Conservation (phyloP, 2,113 vertebrate species). For the Odobenus rosmarus region DNA sequence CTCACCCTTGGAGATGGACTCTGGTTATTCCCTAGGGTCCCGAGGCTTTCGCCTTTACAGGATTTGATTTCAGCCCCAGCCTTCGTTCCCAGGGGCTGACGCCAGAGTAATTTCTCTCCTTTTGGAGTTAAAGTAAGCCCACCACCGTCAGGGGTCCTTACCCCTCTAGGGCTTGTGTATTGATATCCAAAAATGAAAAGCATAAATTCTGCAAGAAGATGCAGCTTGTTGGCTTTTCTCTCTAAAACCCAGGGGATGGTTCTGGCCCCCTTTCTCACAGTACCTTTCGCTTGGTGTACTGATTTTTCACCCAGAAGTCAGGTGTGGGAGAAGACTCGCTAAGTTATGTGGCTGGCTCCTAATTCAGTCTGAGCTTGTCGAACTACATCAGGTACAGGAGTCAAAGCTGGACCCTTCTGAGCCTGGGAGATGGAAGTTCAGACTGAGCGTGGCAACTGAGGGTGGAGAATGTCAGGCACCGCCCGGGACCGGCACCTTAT, state of each 20-base stretch:
- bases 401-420: background rate
- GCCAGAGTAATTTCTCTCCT: background rate
- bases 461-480: background rate
- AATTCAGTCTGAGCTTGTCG: background rate
- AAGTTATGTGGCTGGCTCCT: background rate
- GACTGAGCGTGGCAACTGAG: background rate
- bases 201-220: constrained; percentile 14
- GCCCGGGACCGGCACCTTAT: background rate
- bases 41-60: background rate
- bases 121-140: background rate
- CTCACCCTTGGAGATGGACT: background rate
- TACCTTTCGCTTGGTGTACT: constrained; percentile 59
- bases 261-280: constrained; percentile 49
- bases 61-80: background rate
- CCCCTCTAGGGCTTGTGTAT: background rate
- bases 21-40: background rate
- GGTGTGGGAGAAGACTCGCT: constrained; percentile 27
- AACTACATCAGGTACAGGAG: background rate
- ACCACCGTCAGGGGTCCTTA: background rate
- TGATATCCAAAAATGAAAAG: constrained; percentile 4
- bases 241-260: constrained; percentile 27
- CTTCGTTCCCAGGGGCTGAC: background rate
- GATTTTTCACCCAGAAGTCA: constrained; percentile 57
- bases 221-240: constrained; percentile 52
- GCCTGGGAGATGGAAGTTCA: constrained; percentile 1